These are phyloP conservation scores for Leucophora obtusa DNA, from an alignment of 2,888 invertebrate genomes.

Conservation along the genomic window DNA sequence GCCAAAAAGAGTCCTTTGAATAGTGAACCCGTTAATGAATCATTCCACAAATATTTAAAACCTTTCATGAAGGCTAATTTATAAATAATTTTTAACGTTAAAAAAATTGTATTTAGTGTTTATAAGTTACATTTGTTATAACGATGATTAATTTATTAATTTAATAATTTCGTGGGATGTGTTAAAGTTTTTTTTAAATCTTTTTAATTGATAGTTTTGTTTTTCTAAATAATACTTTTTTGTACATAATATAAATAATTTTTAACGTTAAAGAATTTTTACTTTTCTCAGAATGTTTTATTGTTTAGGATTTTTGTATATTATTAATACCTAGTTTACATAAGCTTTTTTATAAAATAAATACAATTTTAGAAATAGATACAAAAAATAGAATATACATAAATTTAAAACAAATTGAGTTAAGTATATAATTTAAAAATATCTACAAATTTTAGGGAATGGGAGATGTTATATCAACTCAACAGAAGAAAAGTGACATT, in stretches of 20 bases:
- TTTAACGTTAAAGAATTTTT: not conserved
- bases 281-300: not conserved
- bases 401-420: not conserved
- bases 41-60: conserved; percentile 83
- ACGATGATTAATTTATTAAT: not conserved
- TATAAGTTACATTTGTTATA: not conserved
- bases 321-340: not conserved
- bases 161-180: not conserved
- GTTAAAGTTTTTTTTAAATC: conserved; percentile 1
- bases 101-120: not conserved
- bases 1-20: conserved; percentile 92
- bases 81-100: conserved; percentile 64
- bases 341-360: not conserved
- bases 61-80: conserved; percentile 83
- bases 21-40: conserved; percentile 86
- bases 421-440: no score
- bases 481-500: no score
- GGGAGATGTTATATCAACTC: no score
- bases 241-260: not conserved
- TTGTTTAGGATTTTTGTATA: not conserved
- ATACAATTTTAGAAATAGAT: not conserved
- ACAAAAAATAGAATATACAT: not conserved
- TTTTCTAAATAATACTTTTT: conserved; percentile 9
- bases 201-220: not conserved
- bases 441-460: no score